Base-by-base conservation (phyloP, 1,140 invertebrate genomes). In the Leptopilina clavipes region DNA sequence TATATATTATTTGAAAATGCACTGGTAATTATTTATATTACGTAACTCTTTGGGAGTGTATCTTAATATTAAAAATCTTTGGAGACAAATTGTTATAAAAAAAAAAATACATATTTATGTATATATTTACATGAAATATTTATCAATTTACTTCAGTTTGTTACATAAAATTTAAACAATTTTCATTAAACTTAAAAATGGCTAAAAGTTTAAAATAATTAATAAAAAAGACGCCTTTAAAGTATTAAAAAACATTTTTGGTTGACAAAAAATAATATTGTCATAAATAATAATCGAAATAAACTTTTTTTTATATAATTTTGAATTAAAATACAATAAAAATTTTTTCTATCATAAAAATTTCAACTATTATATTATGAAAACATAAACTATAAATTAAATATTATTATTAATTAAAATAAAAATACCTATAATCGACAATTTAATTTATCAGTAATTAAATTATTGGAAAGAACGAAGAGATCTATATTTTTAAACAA, bases 31-130 rank as follows among this genome's bases (percentile, higher is more conserved):
- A 25, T 65, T 65, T 79, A 83, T 83, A 84, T 83, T 83, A 31
- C 5, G n/a, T 83, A 82, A 83, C 79, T 85, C 80, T 85, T 83
- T 85, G 79, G 83, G 25, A 31, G 76, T 54, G 75, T 78, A 81
- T 72, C 74, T 75, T 71, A 44, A 77, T 76, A 59, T 18, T 72
- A 83, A 74, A 74, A 81, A 83, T 85, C 80, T 85, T 86, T 85
- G 79, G 82, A 79, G 78, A 80, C 74, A 70, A 78, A 72, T 48
- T 48, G 52, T 74, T 81, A 83, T 77, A 48, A 14, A 85, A 83
- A 83, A 80, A 22, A 40, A 40, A 9, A 40, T 8, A 40, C 37
- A 40, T 8, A 40, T 31, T 31, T 40, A 40, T 6, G 7, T 3
- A 31, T 31, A 37, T 82, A 86, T 85, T 72, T 86, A 86, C 78